These are phyloP conservation scores for Parotocinclus haroldoi DNA, from an alignment of 2,797 vertebrate genomes.

Conservation along the genomic window DNA sequence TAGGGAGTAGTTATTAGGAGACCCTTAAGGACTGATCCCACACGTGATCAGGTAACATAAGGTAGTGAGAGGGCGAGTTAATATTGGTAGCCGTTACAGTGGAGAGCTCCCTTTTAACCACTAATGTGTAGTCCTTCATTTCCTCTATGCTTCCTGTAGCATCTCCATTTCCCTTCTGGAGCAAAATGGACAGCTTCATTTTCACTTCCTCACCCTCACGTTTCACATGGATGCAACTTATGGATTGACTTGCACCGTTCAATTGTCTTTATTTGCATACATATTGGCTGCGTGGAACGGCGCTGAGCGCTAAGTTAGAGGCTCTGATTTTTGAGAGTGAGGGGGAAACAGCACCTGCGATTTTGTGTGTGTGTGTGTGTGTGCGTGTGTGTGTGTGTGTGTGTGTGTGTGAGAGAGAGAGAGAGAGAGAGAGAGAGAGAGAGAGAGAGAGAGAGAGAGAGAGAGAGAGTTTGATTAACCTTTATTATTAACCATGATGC, in stretches of 20 bases:
- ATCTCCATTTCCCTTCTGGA: conserved; percentile 12
- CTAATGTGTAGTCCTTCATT: too few species aligned
- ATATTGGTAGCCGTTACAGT: too few species aligned
- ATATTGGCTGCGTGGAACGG: conserved; percentile 45
- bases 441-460: too few species aligned
- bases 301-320: conserved; percentile 40
- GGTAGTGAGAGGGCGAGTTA: too few species aligned
- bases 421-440: too few species aligned
- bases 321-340: conserved; percentile 20
- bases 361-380: conserved; percentile 14
- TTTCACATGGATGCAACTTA: conserved; percentile 34
- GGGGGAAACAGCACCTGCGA: conserved; percentile 19
- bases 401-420: too few species aligned
- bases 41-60: too few species aligned
- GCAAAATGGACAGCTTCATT: conserved; percentile 34
- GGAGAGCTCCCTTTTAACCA: too few species aligned
- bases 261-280: conserved; percentile 55
- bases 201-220: conserved; percentile 28
- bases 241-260: conserved; percentile 54
- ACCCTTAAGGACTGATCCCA: too few species aligned
- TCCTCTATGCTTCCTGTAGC: too few species aligned
- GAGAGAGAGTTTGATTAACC: not conserved
- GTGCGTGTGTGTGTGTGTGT: too few species aligned
- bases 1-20: too few species aligned
- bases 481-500: not conserved